phyloP scores from a whole-genome alignment of 2,797 vertebrate genomes.

The Sternotherus odoratus region DNA sequence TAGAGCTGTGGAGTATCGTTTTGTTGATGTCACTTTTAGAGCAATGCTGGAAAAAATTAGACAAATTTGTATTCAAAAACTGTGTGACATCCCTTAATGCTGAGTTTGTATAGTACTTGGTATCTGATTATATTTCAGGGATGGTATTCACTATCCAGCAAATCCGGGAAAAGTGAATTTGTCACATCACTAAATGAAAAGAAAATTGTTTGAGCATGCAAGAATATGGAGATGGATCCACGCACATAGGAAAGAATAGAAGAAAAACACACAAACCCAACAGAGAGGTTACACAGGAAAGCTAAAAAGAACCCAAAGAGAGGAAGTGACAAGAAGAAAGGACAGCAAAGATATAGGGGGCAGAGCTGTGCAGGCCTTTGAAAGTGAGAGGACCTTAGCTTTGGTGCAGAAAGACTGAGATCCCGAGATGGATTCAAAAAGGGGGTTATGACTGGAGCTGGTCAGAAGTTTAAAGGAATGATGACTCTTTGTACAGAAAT shows the following conservation, averaged over 20 bases:
- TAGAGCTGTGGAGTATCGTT: neutral
- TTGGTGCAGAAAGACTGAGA: neutral
- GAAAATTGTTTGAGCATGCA: neutral
- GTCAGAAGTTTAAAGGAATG: neutral
- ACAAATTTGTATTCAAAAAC: neutral
- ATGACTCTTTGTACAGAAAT: neutral
- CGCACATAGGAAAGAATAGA: neutral
- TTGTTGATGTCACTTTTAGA: neutral
- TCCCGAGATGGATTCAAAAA: neutral
- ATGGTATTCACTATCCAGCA: neutral
- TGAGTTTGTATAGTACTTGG: neutral
- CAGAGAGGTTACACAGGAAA: neutral
- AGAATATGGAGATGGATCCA: neutral
- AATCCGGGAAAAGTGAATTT: neutral
- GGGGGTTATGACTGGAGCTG: neutral
- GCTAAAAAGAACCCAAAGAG: neutral
- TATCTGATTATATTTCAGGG: neutral
- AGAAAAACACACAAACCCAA: neutral
- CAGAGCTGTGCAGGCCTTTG: neutral
- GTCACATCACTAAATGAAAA: fast-evolving
- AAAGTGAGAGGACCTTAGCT: neutral
- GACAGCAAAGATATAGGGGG: neutral
- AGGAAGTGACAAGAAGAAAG: neutral
- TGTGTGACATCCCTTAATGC: neutral
- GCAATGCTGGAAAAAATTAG: neutral